Conservation (phyloP, 2,797 vertebrate species). For the Champsocephalus esox region DNA sequence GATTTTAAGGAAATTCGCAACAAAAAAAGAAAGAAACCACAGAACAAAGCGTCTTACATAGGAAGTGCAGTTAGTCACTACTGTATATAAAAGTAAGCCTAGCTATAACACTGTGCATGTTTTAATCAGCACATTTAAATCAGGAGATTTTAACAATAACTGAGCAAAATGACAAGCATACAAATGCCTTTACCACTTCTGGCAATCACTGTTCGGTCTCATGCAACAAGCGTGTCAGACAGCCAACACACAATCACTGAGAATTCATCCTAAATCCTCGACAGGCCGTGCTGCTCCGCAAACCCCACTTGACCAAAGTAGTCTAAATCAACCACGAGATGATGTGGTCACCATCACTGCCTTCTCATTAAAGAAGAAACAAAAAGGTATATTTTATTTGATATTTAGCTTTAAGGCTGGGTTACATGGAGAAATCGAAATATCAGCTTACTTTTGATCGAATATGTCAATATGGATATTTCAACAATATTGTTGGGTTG, state of each 20-base stretch:
- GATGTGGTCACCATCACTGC: background rate
- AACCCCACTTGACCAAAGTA: conserved; percentile 7
- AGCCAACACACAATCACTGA: conserved; percentile 12
- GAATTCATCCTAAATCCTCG: background rate
- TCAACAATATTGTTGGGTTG: no score
- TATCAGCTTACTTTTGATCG: no score
- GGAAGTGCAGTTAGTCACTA: conserved; percentile 38
- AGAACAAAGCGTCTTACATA: conserved; percentile 11
- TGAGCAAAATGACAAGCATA: conserved; percentile 18
- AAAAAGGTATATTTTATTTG: background rate
- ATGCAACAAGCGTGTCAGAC: conserved; percentile 52
- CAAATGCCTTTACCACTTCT: conserved; percentile 12
- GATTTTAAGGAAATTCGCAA: conserved; percentile 27
- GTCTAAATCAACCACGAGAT: background rate
- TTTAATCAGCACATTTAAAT: background rate
- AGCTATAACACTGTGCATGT: background rate
- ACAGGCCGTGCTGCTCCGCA: background rate
- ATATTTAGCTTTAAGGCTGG: no score
- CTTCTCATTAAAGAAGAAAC: background rate
- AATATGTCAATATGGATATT: no score
- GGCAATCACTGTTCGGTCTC: conserved; percentile 10
- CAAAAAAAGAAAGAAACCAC: conserved; percentile 25
- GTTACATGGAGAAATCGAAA: no score
- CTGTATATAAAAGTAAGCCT: background rate
- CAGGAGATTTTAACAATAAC: background rate